A percentile compares a stretch with the other conserved stretches of the same genome.
Conservation (phyloP, 1,140 invertebrate species). For the Drosophila leontia region DNA sequence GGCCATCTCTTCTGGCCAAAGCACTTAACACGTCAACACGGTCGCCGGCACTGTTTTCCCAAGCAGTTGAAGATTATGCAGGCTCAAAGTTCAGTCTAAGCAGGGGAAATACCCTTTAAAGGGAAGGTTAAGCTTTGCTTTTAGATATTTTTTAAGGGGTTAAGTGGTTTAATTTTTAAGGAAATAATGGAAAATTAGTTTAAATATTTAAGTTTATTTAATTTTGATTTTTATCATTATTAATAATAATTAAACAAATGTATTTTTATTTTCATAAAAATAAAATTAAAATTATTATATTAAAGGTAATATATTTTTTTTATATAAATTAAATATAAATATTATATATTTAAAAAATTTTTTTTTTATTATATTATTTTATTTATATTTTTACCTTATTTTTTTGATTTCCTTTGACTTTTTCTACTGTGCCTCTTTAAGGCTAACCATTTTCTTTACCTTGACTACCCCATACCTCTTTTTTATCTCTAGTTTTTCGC, state of each 20-base stretch:
- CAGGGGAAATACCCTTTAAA: conserved; percentile 10
- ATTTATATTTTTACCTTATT: no score
- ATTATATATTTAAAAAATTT: no score
- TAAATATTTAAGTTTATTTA: neutral
- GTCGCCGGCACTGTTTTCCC: conserved; percentile 59
- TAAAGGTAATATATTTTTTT: no score
- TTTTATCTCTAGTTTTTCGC: neutral
- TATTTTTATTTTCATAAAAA: no score
- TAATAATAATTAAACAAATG: no score
- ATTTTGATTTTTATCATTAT: neutral
- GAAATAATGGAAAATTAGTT: neutral
- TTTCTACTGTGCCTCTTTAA: neutral
- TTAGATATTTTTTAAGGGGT: neutral
- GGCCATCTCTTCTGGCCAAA: conserved; percentile 51
- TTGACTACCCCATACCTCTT: neutral
- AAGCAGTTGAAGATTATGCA: conserved; percentile 29
- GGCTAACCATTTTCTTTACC: neutral
- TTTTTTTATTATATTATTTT: no score
- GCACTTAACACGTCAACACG: conserved; percentile 79
- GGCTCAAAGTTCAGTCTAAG: neutral
- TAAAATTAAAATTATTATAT: no score
- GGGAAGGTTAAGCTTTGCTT: neutral
- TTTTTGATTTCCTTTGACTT: neutral
- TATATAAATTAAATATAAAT: no score
- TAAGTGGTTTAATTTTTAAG: neutral